Evolutionary conservation across 2,888 invertebrate species (phyloP).

Genomic region (Leucophenga montana): DNA sequence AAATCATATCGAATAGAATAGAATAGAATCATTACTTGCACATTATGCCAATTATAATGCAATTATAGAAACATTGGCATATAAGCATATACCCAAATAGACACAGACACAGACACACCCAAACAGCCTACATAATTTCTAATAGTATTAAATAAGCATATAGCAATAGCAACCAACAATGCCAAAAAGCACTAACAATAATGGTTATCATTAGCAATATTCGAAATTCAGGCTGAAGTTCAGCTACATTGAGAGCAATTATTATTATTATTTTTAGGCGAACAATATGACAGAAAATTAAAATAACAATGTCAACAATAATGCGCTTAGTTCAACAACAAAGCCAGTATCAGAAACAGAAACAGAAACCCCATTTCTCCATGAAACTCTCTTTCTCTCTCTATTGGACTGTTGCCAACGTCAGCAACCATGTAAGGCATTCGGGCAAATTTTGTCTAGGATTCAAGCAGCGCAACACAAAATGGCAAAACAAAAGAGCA

Average conservation of each 20-base stretch:
- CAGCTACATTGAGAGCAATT: not conserved
- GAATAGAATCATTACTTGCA: conserved; percentile 21
- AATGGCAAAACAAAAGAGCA: not conserved
- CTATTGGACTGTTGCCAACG: not conserved
- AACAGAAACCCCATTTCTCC: not conserved
- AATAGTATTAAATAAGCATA: conserved; percentile 43
- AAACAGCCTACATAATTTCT: conserved; percentile 44
- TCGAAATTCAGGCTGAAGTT: conserved; percentile 24
- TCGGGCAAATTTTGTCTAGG: conserved; percentile 18
- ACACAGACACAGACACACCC: not conserved
- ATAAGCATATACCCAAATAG: conserved; percentile 14
- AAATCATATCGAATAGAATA: not conserved
- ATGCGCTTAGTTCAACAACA: conserved; percentile 9
- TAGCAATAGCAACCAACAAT: conserved; percentile 18
- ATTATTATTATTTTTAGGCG: conserved; percentile 33
- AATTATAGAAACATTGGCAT: conserved; percentile 2
- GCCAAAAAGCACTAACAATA: conserved; percentile 21
- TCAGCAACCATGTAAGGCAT: conserved; percentile 5
- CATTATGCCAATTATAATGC: not conserved
- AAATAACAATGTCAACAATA: conserved; percentile 36
- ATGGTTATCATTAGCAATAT: conserved; percentile 61
- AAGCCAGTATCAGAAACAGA: conserved; percentile 22
- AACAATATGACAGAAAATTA: conserved; percentile 61
- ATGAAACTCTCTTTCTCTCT: too few relatives aligned
- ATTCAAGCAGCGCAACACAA: not conserved